Evolutionary conservation across 1,140 invertebrate species (phyloP).

Genomic region (Atta colombica): DNA sequence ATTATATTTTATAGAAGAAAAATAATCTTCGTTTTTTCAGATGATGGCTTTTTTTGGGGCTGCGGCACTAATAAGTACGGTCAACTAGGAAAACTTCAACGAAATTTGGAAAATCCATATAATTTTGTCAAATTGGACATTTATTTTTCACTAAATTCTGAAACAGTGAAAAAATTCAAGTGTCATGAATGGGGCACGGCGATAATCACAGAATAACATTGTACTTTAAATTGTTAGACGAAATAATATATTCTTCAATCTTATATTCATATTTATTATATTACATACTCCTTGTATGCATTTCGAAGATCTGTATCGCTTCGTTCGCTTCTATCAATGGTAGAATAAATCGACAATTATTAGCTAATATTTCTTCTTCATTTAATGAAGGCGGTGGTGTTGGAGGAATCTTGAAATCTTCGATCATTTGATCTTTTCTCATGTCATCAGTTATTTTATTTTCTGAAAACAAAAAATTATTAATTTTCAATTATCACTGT

Average conservation of each 20-base stretch:
- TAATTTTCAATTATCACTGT: neutral
- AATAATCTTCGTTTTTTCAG: slow-evolving; percentile 72
- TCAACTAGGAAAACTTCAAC: slow-evolving; percentile 87
- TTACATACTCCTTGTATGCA: neutral
- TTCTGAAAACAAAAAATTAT: slow-evolving; percentile 18
- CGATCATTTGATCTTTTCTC: neutral
- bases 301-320: slow-evolving; percentile 26
- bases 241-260: slow-evolving; percentile 52
- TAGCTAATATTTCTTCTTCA: slow-evolving; percentile 62
- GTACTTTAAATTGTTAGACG: slow-evolving; percentile 13
- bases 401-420: neutral
- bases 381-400: slow-evolving; percentile 35
- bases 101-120: slow-evolving; percentile 48
- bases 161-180: slow-evolving; percentile 78
- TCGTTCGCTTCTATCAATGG: slow-evolving; percentile 73
- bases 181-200: slow-evolving; percentile 82
- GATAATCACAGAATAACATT: slow-evolving; percentile 60
- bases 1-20: neutral
- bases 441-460: neutral
- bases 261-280: neutral
- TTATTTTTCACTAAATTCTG: slow-evolving; percentile 34
- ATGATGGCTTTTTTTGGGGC: slow-evolving; percentile 89
- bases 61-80: slow-evolving; percentile 92
- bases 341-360: slow-evolving; percentile 72
- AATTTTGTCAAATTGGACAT: slow-evolving; percentile 77